Base-by-base conservation (phyloP, 2,888 invertebrate genomes). In the Trichogramma evanescens region DNA sequence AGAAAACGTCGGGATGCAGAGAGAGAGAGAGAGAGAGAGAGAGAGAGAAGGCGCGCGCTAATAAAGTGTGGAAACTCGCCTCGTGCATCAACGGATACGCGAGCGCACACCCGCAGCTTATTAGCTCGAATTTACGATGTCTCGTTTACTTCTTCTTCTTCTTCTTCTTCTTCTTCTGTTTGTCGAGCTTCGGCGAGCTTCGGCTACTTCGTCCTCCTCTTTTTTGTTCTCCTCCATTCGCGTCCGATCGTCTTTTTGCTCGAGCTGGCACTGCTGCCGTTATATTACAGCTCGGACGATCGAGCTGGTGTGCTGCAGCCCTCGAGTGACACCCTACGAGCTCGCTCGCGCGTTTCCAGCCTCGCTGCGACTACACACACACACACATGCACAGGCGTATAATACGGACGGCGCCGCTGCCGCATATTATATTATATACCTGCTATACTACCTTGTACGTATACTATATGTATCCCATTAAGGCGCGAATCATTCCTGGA, bases 401-500 rank as follows among this genome's bases (percentile, higher is more conserved):
- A 26, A 26, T 26, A 26, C 2, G 26, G 26, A 26, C 26, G 26
- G 26, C 26, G 26, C 26, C 26, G 26, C 26, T 26, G 26, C 26
- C 26, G 26, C 26, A 26, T 26, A 26, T 26, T 26, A 26, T 26
- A 13, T 13, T 13, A 13, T 67, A 66, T 67, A 66, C 68, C 66
- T 51, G 61, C 43, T 52, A 4, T 41, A 40, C 40, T 50, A 6
- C 6, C 49, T 49, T 38, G 10, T 44, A 43, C 10, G 13, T n/a
- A 49, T 40, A 57, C 65, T 69, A 69, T 69, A 69, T 68, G 66
- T 66, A 67, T 70, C 26, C 26, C 69, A 69, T 69, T 70, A 70
- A 71, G 26, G 26, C 26, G 26, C 69, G 67, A 70, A 71, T 71
- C 68, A 69, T 71, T 69, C 69, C 57, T 55, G 65, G 68, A 68